A percentile compares a stretch with the other conserved stretches of the same genome.
Evolutionary conservation across 1,140 invertebrate genomes (phyloP).

Genomic region (Dolichoris vasculosae): DNA sequence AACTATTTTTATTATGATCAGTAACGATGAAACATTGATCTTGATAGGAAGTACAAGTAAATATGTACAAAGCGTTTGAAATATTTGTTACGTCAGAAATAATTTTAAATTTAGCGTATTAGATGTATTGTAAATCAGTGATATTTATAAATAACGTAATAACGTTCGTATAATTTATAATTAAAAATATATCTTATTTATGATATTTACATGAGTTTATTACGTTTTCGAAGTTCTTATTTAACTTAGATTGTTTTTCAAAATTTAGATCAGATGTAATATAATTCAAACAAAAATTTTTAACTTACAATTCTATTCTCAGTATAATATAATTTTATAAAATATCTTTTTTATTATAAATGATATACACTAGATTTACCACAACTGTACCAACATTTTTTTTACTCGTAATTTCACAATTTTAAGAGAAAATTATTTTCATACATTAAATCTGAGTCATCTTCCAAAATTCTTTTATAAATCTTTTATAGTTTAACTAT

Average conservation of each 20-base stretch:
- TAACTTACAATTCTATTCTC: too few species aligned
- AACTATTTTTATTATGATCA: background rate
- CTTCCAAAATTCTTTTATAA: background rate
- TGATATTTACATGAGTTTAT: too few species aligned
- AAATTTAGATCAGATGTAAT: too few species aligned
- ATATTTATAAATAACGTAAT: background rate
- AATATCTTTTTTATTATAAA: too few species aligned
- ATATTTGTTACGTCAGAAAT: background rate
- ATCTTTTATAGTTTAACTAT: background rate
- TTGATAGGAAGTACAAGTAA: background rate
- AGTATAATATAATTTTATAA: too few species aligned
- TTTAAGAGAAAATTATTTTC: background rate
- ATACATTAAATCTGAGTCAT: background rate
- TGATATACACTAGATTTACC: too few species aligned
- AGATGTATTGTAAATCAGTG: background rate
- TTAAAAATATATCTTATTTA: too few species aligned
- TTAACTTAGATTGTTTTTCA: too few species aligned
- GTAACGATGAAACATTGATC: background rate
- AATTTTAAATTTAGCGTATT: background rate
- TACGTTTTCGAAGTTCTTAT: too few species aligned
- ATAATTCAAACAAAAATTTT: too few species aligned
- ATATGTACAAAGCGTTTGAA: background rate
- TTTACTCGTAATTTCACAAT: background rate
- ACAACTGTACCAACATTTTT: background rate
- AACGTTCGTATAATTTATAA: too few species aligned